Percentiles rank a stretch among this genome's conserved stretches.
These are phyloP conservation scores for Dromius quadrimaculatus DNA, from an alignment of 2,888 invertebrate genomes.

Conservation along the genomic window DNA sequence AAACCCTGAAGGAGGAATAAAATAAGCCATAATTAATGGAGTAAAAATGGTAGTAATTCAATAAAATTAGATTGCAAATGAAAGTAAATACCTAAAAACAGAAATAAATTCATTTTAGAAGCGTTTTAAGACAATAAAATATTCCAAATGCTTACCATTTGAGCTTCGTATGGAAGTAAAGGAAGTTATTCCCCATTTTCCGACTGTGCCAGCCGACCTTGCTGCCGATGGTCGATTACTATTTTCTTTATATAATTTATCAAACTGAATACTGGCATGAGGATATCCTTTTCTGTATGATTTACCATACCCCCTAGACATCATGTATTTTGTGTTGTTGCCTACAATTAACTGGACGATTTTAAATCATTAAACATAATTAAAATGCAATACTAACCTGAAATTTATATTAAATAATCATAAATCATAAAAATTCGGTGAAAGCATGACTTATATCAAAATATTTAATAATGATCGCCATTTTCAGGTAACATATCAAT, in stretches of 20 bases:
- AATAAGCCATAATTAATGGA: too few relatives aligned
- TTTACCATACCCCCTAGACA: constrained; percentile 68
- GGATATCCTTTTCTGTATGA: constrained; percentile 65
- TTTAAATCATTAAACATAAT: neutral
- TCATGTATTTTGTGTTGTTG: constrained; percentile 55
- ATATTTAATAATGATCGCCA: constrained; percentile 52
- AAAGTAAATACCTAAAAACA: neutral
- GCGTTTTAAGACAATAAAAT: too few relatives aligned
- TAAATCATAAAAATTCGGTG: constrained; percentile 50
- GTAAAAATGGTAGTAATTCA: too few relatives aligned
- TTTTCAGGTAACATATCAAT: constrained; percentile 51
- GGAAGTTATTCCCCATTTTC: constrained; percentile 95
- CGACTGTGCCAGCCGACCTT: constrained; percentile 90
- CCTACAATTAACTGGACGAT: too few relatives aligned
- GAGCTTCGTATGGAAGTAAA: constrained; percentile 90
- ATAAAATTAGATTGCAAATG: neutral
- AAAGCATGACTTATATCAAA: constrained; percentile 51
- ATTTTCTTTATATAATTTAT: constrained; percentile 78
- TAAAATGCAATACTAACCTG: constrained; percentile 41
- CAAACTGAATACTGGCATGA: constrained; percentile 73
- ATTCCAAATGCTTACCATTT: constrained; percentile 74
- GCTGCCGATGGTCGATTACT: constrained; percentile 90
- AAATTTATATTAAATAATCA: constrained; percentile 17
- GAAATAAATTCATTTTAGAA: too few relatives aligned
- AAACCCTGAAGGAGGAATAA: too few relatives aligned